Percentiles rank a stretch among this genome's conserved stretches.
phyloP scores from a whole-genome alignment of 1,140 invertebrate genomes.

The Drosophila cardini region DNA sequence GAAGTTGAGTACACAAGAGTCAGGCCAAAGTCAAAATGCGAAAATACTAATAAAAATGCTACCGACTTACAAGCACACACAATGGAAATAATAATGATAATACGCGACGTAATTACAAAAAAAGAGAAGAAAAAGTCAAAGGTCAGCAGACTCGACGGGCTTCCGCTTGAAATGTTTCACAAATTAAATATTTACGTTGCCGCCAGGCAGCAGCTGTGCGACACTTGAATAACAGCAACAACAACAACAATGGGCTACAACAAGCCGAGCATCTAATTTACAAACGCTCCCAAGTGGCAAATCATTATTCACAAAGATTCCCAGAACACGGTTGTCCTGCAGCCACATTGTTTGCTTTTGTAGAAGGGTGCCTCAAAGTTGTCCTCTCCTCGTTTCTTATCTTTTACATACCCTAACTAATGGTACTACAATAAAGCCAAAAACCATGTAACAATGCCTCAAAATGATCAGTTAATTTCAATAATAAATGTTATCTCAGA shows the following conservation, averaged over 20 bases:
- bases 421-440: too few species aligned
- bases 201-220: constrained; percentile 46
- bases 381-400: not conserved
- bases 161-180: constrained; percentile 72
- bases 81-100: constrained; percentile 64
- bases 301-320: constrained; percentile 78
- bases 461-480: too few species aligned
- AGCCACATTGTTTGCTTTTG: constrained; percentile 57
- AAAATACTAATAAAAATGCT: constrained; percentile 55
- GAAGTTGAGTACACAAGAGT: constrained; percentile 24
- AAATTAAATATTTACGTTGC: constrained; percentile 81
- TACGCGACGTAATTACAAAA: constrained; percentile 30
- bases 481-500: not conserved
- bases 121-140: constrained; percentile 63
- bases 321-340: constrained; percentile 31
- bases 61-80: constrained; percentile 16
- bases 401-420: constrained; percentile 8
- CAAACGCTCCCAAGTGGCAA: constrained; percentile 81
- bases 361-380: constrained; percentile 44
- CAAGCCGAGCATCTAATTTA: constrained; percentile 73
- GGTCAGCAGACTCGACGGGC: constrained; percentile 54
- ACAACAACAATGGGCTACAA: constrained; percentile 28
- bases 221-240: constrained; percentile 31
- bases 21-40: constrained; percentile 42
- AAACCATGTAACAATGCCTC: not conserved